Evolutionary conservation across 2,797 vertebrate species (phyloP), one percentile per base, ranked within the genome.

Genomic region (Ctenopoma kingsleyae): DNA sequence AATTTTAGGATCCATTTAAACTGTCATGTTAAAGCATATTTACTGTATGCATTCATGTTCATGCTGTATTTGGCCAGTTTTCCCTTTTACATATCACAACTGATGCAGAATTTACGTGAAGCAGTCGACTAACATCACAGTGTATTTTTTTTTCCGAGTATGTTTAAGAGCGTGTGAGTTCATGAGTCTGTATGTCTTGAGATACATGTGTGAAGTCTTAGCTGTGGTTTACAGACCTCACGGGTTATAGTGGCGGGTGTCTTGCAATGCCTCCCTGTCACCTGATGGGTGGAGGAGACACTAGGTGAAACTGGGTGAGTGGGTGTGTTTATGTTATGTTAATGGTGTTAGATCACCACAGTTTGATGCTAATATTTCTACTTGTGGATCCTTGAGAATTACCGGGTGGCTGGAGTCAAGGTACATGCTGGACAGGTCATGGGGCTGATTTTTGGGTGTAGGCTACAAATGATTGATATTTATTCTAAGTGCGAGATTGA

Each of bases 181-280:
- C 65, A 71, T 75, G 74, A 82, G 54, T 44, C 77, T 69, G 87
- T 84, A 84, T 84, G 71, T 75, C 70, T 86, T 59, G 73, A 76
- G 74, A 85, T 87, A 84, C 85, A 86, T 88, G 83, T 92, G 90
- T 91, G 85, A 90, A 94, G 91, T 91, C 87, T 94, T 94, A 93
- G 91, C 88, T 8, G 74, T 91, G 93, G 94, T 95, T 95, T 94
- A 94, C 92, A 93, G 90, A 90, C 89, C 89, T 90, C 80, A 75
- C 78, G 90, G 87, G 93, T 95, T 82, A 92, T 80, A 84, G 78
- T 85, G 83, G 86, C 84, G 80, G 81, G 88, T 90, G 89, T 92
- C 91, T 91, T 90, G 85, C 86, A 36, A 41, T 56, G 84, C 52
- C 22, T 43, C 40, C 16, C 7, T 5, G 25, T 44, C 65, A 25